Percentiles rank a stretch among this genome's conserved stretches.
phyloP scores from a whole-genome alignment of 2,113 vertebrate genomes.

The Peromyscus leucopus region DNA sequence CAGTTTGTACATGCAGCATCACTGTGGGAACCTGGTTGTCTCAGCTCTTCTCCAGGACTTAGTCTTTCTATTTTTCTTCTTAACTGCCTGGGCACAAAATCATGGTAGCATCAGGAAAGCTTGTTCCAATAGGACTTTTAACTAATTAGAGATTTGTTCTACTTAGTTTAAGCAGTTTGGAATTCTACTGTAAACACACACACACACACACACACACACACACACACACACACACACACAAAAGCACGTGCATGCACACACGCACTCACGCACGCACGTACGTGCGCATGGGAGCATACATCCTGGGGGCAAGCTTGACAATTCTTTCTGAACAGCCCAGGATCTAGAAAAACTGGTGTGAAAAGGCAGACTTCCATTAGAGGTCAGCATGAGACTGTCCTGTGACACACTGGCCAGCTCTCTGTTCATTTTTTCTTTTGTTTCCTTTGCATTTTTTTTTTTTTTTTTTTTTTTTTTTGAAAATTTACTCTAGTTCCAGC shows the following conservation, averaged over 20 bases:
- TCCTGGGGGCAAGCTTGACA: not conserved
- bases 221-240: not conserved
- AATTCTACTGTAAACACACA: not conserved
- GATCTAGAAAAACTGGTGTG: not conserved
- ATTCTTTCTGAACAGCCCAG: not conserved
- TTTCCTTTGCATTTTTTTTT: not conserved
- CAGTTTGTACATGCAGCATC: too few species aligned
- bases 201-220: not conserved
- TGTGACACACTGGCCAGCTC: not conserved
- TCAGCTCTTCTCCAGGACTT: not conserved
- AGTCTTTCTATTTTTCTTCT: not conserved
- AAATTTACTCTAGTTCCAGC: not conserved
- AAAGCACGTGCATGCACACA: too few species aligned
- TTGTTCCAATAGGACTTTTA: not conserved
- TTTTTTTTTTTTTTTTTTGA: not conserved
- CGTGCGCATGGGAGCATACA: not conserved
- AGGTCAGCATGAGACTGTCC: not conserved
- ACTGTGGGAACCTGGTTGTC: not conserved
- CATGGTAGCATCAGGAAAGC: not conserved
- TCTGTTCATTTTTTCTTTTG: not conserved
- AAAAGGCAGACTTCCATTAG: not conserved
- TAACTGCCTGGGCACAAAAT: not conserved
- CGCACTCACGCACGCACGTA: not conserved
- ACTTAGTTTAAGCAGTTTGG: not conserved
- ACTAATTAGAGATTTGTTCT: not conserved